phyloP scores from a whole-genome alignment of 2,113 vertebrate genomes.

The Stigmatopora argus region DNA sequence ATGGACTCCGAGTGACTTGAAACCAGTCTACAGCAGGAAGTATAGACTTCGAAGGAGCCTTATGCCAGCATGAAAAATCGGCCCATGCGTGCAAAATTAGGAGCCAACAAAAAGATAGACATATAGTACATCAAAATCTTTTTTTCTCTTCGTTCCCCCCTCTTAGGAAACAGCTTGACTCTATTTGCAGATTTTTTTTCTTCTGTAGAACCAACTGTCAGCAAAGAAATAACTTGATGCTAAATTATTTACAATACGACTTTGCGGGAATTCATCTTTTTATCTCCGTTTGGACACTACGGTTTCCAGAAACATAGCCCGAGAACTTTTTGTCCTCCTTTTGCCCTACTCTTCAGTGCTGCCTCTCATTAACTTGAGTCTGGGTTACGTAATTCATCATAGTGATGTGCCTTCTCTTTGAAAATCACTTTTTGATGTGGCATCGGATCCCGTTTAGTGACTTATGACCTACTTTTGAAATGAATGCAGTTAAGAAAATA shows the following conservation, averaged over 20 bases:
- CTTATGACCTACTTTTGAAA: not conserved
- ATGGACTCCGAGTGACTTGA: constrained; percentile 39
- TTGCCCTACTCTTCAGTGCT: not conserved
- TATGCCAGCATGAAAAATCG: constrained; percentile 4
- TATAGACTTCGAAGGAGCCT: constrained; percentile 13
- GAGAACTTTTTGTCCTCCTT: not conserved
- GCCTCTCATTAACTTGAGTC: constrained; percentile 15
- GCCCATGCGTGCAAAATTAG: constrained; percentile 32
- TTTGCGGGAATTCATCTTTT: not conserved
- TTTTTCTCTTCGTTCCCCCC: constrained; percentile 1
- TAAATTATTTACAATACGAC: not conserved
- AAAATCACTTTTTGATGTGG: constrained; percentile 10
- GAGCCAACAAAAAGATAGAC: constrained; percentile 12
- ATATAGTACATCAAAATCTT: constrained; percentile 11
- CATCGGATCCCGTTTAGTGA: constrained; percentile 6
- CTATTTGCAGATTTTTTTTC: not conserved
- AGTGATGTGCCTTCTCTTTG: constrained; percentile 32
- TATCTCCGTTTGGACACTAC: not conserved
- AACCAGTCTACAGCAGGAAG: constrained; percentile 29
- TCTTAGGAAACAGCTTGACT: not conserved
- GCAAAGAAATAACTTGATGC: constrained; percentile 1
- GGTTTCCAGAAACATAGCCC: not conserved
- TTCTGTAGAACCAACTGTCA: not conserved
- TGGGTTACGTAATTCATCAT: constrained; percentile 21
- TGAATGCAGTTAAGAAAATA: constrained; percentile 3